Base-by-base conservation (phyloP, 2,797 vertebrate species). In the Alca torda region DNA sequence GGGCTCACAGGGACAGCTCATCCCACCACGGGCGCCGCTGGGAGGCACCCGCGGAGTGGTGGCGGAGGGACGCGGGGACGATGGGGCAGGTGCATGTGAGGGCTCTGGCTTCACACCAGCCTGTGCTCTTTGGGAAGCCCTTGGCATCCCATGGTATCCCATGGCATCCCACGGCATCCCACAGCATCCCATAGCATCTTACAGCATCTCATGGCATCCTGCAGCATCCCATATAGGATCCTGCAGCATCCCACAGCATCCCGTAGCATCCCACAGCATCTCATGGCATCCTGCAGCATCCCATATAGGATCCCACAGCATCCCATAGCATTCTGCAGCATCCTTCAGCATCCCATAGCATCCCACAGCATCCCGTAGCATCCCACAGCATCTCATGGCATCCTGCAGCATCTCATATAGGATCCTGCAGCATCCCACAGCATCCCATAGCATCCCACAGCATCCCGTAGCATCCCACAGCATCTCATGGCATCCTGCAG, bases 341-440 rank as follows among this genome's bases (percentile, higher is more conserved):
- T 39, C 39, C 39, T 13, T 5, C 39, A 39, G 39, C 23, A 17
- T 17, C 24, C 57, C 19, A 1, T 4, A 17, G 23, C 11, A 53
- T 39, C 53, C 18, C 6, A 2, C 1, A 1, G 4, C 3, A 10
- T 53, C 28, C 43, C 5, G 0, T 3, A 3, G 25, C 20, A 13
- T 50, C 31, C 30, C 2, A 1, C 0, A 4, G 7, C 21, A 14
- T 31, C 16, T 35, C 16, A 4, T 1, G 18, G 7, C 9, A 6
- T 41, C 18, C 43, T 4, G 1, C 1, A 12, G 25, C 46, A 25
- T 64, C 31, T 50, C 6, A 1, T 1, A 39, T 39, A 39, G 37
- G 37, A 39, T 31, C 21, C 30, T 6, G 4, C 4, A 2, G 5
- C 31, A 17, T 45, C 11, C 46, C 10, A 2, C 3, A 8, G 3